Base-by-base conservation (phyloP, 2,888 invertebrate genomes). In the Conus canariensis region DNA sequence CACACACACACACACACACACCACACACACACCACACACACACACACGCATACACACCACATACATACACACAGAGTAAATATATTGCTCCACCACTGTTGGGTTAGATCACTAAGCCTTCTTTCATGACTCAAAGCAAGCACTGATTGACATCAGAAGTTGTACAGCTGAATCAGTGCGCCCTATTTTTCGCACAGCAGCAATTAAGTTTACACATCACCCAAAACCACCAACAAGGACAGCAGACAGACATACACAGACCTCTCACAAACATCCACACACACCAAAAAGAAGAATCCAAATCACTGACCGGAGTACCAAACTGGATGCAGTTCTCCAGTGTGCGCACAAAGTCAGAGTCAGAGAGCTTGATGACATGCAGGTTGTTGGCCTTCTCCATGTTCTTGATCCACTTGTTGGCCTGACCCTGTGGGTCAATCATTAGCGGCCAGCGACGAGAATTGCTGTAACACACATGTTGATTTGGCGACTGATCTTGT, bases 321-420 rank as follows among this genome's bases (percentile, higher is more conserved):
- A 96, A 96, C 93, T 96, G 96, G 90, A 96, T 96, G 92, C 96
- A 96, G 94, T 96, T 96, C 92, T 97, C 97, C 74, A 97, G 94
- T 0, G 95, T 96, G 85, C 96, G 93, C 0, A 98, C 97, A 95
- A 98, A 98, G 96, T 99, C 98, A 0, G 97, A 96, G 95, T 98
- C 98, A 91, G 97, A 97, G 92, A 98, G 97, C 90, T 98, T 97
- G 91, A 98, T 98, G 7, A 98, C 97, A 92, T 98, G 97, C 83
- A 99, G 96, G 95, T 98, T 98, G 95, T 98, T 98, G 0, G 97
- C 97, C 94, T 98, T 98, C 95, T 99, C 99, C 98, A 98, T 98
- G 96, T 98, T 98, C 96, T 98, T 98, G 74, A 99, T 97, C 99
- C 99, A 99, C 95, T 98, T 98, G 95, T 98, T 98, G 0, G 99